These are phyloP conservation scores for Macrotis lagotis DNA, from an alignment of 2,113 vertebrate species.

Conservation along the genomic window DNA sequence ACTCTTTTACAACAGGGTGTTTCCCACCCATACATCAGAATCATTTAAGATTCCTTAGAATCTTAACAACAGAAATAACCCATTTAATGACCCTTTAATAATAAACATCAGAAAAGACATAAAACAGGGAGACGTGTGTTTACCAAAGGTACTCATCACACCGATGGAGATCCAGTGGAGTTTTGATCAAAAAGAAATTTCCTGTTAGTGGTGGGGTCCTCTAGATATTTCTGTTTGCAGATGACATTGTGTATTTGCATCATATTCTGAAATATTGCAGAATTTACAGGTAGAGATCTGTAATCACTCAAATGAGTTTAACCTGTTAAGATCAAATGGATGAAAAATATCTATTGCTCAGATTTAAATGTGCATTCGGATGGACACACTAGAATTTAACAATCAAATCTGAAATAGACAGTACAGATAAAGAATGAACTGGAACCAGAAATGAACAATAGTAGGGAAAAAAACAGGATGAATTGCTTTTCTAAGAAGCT, in stretches of 20 bases:
- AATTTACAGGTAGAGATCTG: background rate
- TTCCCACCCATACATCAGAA: background rate
- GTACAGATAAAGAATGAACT: background rate
- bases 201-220: background rate
- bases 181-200: background rate
- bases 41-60: background rate
- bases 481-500: background rate
- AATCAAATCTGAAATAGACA: background rate
- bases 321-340: background rate
- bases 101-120: background rate
- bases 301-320: background rate
- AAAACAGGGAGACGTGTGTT: background rate
- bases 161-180: background rate
- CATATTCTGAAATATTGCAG: background rate
- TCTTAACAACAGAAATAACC: background rate
- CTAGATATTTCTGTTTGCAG: background rate
- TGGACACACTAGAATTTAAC: background rate
- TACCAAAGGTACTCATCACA: background rate
- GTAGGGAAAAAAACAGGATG: background rate
- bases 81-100: background rate
- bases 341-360: background rate
- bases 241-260: background rate
- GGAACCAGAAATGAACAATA: background rate
- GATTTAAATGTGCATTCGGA: background rate
- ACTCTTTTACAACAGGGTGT: background rate